Conservation (phyloP, 2,888 invertebrate genomes). For the Zootermopsis nevadensis region DNA sequence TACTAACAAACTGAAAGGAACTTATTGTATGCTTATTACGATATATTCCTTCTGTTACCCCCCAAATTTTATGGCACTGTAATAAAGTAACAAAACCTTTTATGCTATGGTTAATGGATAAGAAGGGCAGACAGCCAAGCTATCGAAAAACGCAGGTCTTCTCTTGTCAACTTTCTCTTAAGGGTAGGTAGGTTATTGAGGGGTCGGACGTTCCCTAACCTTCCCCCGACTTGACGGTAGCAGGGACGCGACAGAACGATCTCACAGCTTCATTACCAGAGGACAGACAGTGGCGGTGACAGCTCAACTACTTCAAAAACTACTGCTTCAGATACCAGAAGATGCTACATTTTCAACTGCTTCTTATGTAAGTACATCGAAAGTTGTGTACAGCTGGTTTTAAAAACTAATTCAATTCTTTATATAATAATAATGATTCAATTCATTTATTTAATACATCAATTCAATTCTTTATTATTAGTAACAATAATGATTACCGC, state of each 20-base stretch:
- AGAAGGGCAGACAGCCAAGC: neutral
- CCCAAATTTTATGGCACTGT: neutral
- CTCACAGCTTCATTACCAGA: constrained; percentile 40
- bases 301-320: neutral
- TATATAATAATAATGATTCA: no score
- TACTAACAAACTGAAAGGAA: neutral
- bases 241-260: neutral
- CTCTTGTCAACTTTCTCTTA: constrained; percentile 37
- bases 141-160: constrained; percentile 19
- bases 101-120: neutral
- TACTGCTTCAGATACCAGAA: neutral
- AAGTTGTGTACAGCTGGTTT: no score
- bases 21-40: neutral
- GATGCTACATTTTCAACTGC: no score
- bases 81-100: neutral
- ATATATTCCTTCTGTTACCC: no score
- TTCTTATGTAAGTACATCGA: neutral
- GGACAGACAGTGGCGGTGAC: constrained; percentile 28
- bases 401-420: no score
- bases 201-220: neutral
- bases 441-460: no score
- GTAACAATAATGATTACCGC: no score
- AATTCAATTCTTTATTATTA: no score
- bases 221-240: neutral
- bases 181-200: constrained; percentile 8